Base-by-base conservation (phyloP, 2,797 vertebrate species). In the Setipinna tenuifilis region DNA sequence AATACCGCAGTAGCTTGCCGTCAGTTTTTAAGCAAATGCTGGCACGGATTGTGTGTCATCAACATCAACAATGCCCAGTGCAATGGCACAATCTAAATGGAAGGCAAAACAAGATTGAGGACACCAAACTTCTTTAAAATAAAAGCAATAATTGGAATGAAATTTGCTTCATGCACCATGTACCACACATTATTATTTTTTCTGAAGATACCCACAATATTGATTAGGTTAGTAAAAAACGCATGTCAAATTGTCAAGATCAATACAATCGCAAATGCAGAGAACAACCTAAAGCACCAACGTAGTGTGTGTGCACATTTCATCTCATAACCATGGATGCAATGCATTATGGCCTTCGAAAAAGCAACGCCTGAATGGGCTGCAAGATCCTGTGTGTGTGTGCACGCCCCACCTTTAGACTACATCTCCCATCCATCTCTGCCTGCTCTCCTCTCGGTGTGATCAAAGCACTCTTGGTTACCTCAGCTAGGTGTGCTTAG, bases 151-250 rank as follows among this genome's bases (percentile, higher is more conserved):
- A 75, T 44, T 44, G 19, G 4, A 78, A 44, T 17, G 19, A 41
- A 75, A 41, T 41, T 75, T 31, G 3, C 35, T 75, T 6, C 71
- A 78, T 78, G 71, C 71, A 78, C 71, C 35, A 78, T 11, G 16
- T 44, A 78, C 31, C 71, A 44, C 16, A 21, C 35, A 78, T 54
- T 14, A 54, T 54, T 14, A 54, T 54, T 54, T 75, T 41, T 78
- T 9, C 71, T 44, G 31, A 41, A 2, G 17, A 44, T 21, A 6
- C 31, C 71, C 71, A 41, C 31, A 78, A n/a, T 19, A 21, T 78
- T 78, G 71, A 78, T 78, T 78, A 19, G 71, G 71, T 78, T 78
- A 78, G 71, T 78, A 21, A 78, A 21, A 78, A 78, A 17, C 71
- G 35, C 17, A 44, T 9, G 31, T 41, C 71, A 21, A 44, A 19